A percentile compares a stretch with the other conserved stretches of the same genome.
Conservation (phyloP, 2,888 invertebrate species). For the Drosophila subquinaria region DNA sequence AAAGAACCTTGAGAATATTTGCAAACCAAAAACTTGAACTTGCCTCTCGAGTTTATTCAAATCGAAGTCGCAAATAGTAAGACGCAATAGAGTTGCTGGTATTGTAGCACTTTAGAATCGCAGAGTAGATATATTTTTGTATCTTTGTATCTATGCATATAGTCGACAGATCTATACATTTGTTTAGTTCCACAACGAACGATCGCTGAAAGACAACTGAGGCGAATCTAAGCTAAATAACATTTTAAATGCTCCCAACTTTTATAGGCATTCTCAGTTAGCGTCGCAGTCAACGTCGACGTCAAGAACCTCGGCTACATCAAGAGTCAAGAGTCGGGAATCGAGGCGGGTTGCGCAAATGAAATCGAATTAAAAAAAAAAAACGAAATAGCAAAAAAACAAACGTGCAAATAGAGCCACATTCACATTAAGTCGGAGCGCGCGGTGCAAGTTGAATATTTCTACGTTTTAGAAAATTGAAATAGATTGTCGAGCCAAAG, state of each 20-base stretch:
- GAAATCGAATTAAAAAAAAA: conserved; percentile 29
- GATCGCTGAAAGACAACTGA: conserved; percentile 72
- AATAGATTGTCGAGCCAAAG: conserved; percentile 40
- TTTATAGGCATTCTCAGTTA: conserved; percentile 8
- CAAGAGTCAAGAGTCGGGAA: neutral
- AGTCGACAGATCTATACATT: conserved; percentile 11
- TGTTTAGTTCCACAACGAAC: conserved; percentile 46
- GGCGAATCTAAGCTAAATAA: conserved; percentile 38
- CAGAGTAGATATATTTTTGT: neutral
- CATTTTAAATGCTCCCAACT: conserved; percentile 55
- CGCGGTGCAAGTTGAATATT: conserved; percentile 22
- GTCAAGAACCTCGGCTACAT: conserved; percentile 16
- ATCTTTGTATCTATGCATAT: conserved; percentile 4
- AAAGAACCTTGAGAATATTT: conserved; percentile 39
- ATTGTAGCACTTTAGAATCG: conserved; percentile 25
- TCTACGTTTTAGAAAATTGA: conserved; percentile 65
- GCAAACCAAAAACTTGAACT: conserved; percentile 46
- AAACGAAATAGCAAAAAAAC: conserved; percentile 35
- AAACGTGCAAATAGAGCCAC: conserved; percentile 64
- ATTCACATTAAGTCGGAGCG: conserved; percentile 41
- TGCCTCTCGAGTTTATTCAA: conserved; percentile 37
- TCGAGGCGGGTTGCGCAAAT: conserved; percentile 16
- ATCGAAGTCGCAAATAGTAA: conserved; percentile 20
- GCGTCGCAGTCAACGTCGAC: conserved; percentile 13
- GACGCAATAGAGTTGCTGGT: conserved; percentile 43